Evolutionary conservation across 2,797 vertebrate species (phyloP).

Genomic region (Kryptopterus vitreolus): DNA sequence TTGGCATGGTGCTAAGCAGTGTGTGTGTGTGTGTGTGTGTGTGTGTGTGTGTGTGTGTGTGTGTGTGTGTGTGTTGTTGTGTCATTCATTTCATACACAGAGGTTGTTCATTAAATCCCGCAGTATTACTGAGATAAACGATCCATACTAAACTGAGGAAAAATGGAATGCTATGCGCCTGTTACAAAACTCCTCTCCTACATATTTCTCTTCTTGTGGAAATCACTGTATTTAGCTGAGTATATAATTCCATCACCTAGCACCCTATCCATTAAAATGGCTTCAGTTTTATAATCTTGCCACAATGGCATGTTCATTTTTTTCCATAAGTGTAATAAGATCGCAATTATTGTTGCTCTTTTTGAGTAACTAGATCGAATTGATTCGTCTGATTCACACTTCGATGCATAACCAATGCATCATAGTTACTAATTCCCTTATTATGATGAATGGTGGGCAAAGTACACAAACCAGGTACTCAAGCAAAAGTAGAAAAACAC

Average conservation of each 20-base stretch:
- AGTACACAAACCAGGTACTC: too few relatives aligned
- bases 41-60: constrained; percentile 8
- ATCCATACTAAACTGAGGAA: background rate
- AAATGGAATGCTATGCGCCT: background rate
- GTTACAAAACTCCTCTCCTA: background rate
- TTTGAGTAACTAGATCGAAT: background rate
- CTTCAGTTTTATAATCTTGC: background rate
- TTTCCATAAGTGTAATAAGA: too few relatives aligned
- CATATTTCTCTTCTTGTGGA: background rate
- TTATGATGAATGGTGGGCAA: too few relatives aligned
- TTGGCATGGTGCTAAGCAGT: background rate
- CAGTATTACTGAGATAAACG: constrained; percentile 7
- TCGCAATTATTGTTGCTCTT: too few relatives aligned
- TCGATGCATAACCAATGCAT: too few relatives aligned
- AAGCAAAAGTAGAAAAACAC: too few relatives aligned
- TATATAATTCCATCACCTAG: background rate
- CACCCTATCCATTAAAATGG: constrained; percentile 1
- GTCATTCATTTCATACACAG: background rate
- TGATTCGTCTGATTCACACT: background rate
- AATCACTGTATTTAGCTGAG: background rate
- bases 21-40: constrained; percentile 20
- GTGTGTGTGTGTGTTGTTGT: constrained; percentile 23
- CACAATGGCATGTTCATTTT: background rate
- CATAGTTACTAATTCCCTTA: too few relatives aligned
- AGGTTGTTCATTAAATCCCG: background rate